Conservation (phyloP, 2,888 invertebrate genomes). For the Apamea crenata region DNA sequence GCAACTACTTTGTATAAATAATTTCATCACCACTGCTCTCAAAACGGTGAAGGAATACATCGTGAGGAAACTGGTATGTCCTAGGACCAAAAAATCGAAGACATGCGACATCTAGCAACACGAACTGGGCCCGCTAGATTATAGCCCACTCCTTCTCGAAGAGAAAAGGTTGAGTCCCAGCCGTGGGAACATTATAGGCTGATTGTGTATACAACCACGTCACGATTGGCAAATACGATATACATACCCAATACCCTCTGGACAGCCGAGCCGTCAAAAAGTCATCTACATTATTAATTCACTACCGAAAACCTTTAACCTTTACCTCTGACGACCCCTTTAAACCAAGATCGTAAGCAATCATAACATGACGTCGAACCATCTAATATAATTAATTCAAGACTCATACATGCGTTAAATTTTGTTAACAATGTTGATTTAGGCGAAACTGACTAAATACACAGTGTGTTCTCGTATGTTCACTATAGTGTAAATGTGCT, state of each 20-base stretch:
- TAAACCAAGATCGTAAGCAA: conserved; percentile 39
- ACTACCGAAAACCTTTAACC: conserved; percentile 13
- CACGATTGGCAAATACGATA: background rate
- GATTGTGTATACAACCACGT: background rate
- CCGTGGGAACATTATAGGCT: no score
- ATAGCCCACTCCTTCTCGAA: no score
- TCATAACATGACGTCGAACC: conserved; percentile 56
- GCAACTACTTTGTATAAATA: no score
- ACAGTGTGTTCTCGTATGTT: conserved; percentile 44
- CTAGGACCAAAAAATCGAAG: no score
- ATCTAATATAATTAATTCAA: conserved; percentile 64
- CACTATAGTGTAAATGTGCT: conserved; percentile 9
- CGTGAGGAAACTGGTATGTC: no score
- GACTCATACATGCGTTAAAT: conserved; percentile 60
- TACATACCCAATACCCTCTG: background rate
- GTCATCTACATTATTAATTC: conserved; percentile 12
- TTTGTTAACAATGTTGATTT: conserved; percentile 64
- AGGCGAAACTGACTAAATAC: conserved; percentile 62
- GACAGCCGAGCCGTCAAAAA: conserved; percentile 22
- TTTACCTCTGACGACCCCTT: conserved; percentile 13
- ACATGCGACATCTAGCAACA: no score
- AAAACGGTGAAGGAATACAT: no score
- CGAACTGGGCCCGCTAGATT: no score
- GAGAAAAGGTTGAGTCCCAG: no score
- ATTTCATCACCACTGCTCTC: no score